Evolutionary conservation across 2,888 invertebrate genomes (phyloP).

Genomic region (Neoaliturus tenellus): DNA sequence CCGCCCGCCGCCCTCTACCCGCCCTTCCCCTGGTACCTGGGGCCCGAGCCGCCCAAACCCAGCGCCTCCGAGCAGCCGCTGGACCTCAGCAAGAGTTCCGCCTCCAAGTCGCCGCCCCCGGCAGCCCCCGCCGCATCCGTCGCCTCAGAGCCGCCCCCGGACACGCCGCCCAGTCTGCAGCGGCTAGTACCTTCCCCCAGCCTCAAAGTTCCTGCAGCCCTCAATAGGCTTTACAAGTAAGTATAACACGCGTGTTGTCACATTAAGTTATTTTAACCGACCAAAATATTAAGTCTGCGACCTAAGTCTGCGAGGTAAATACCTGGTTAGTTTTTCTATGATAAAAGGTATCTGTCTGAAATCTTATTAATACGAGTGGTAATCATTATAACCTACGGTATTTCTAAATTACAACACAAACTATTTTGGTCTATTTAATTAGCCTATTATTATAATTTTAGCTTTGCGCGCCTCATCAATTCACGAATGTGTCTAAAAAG

Average conservation of each 20-base stretch:
- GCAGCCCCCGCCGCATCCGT: constrained; percentile 53
- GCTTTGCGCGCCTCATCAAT: no score
- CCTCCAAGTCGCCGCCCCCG: constrained; percentile 58
- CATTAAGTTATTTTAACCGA: no score
- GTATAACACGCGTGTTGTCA: constrained; percentile 72
- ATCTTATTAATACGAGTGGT: no score
- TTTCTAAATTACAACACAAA: no score
- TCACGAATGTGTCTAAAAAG: no score
- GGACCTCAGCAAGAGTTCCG: constrained; percentile 88
- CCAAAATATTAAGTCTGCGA: no score
- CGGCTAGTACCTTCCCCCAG: constrained; percentile 60
- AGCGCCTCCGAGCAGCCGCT: constrained; percentile 83
- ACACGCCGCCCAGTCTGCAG: constrained; percentile 67
- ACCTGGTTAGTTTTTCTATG: no score
- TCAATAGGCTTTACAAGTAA: constrained; percentile 80
- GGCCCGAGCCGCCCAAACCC: constrained; percentile 60
- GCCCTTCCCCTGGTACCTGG: constrained; percentile 65
- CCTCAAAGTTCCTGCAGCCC: constrained; percentile 69
- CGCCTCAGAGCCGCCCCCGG: constrained; percentile 59
- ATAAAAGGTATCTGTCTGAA: no score
- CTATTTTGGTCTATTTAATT: no score
- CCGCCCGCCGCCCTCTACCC: constrained; percentile 70
- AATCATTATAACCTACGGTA: no score
- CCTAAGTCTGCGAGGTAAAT: no score
- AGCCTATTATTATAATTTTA: no score